These are phyloP conservation scores for Cyanoramphus novaezelandiae DNA, from an alignment of 2,113 vertebrate species.

Conservation along the genomic window DNA sequence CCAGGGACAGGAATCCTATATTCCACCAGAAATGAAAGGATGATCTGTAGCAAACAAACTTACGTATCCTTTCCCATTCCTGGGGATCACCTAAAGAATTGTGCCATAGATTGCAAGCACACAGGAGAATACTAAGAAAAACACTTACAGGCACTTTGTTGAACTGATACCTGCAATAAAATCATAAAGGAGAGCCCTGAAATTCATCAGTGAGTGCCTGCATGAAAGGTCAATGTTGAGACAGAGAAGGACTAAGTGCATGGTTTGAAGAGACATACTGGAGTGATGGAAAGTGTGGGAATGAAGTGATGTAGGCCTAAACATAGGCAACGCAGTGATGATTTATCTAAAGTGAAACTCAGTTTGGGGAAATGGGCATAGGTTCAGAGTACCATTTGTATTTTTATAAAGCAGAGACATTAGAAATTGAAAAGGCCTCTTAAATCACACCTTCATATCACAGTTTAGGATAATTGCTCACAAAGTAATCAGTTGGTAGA, in stretches of 20 bases:
- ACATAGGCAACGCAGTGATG: not conserved
- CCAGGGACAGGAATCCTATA: not conserved
- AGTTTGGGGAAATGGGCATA: not conserved
- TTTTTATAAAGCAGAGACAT: not conserved
- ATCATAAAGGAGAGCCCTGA: not conserved
- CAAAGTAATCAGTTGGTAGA: not conserved
- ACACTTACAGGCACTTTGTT: not conserved
- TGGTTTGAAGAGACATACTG: not conserved
- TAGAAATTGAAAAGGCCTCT: not conserved
- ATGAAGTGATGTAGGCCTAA: not conserved
- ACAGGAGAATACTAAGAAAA: not conserved
- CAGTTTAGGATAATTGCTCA: not conserved
- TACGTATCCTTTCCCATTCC: not conserved
- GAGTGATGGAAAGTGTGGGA: not conserved
- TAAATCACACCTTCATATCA: not conserved
- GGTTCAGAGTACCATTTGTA: not conserved
- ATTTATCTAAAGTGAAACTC: not conserved
- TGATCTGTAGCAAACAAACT: not conserved
- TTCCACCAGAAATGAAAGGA: not conserved
- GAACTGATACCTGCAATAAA: not conserved
- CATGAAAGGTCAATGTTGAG: not conserved
- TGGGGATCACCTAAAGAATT: not conserved
- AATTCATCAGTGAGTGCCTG: not conserved
- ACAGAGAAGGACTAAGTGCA: not conserved
- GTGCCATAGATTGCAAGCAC: not conserved